Base-by-base conservation (phyloP, 2,797 vertebrate genomes). In the Chloroceryle inda region DNA sequence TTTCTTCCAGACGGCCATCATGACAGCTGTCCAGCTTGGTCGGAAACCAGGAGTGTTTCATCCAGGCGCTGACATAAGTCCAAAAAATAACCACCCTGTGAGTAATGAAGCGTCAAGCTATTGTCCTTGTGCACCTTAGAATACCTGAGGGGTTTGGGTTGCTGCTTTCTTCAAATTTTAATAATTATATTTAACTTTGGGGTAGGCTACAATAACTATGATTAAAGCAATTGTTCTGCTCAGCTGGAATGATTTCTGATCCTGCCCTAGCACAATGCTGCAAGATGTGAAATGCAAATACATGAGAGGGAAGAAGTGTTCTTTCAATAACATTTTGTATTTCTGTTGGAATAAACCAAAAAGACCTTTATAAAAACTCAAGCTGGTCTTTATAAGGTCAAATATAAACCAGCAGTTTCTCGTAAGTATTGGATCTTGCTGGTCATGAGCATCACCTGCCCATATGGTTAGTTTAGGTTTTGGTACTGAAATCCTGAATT, bases 151-250 rank as follows among this genome's bases (percentile, higher is more conserved):
- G 33, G 9, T 71, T 92, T 92, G 52, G 52, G 67, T 67, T 91
- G 68, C 52, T 94, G 74, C 68, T 94, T 94, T 74, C 68, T 92
- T 94, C 73, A 77, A 49, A 89, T 94, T 88, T 91, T 94, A 92
- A 66, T 97, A 88, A 91, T 94, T 88, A 53, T 93, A 58, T 95
- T 95, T 96, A 92, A 68, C 91, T 95, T 96, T 10, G 75, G 91
- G 89, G 73, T 80, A 74, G 55, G 22, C 72, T 92, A 77, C 84
- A 92, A 66, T 93, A 94, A 88, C 91, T 91, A 17, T 94, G 89
- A 91, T 97, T 96, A 95, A 89, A 92, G 81, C 78, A 77, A 95
- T 97, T 96, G 92, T 97, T 96, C 92, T 69, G 20, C 87, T 95
- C 81, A 94, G 78, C 87, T 64, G 81, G 78, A 94, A 85, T 92